Evolutionary conservation across 2,797 vertebrate genomes (phyloP).

Genomic region (Notolabrus celidotus): DNA sequence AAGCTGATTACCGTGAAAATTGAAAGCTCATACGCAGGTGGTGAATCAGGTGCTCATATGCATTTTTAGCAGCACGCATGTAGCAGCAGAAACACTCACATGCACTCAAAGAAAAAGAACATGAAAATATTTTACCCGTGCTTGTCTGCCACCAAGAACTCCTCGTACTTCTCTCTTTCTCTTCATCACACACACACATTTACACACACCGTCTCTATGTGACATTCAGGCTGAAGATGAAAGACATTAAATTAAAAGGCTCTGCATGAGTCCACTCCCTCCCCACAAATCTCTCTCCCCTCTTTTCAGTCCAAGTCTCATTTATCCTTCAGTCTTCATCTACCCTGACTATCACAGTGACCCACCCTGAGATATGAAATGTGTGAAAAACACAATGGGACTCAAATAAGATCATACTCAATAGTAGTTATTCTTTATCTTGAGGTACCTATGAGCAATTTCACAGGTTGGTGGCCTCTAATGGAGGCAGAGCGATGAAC

Average conservation of each 20-base stretch:
- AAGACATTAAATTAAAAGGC: conserved; percentile 61
- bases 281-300: conserved; percentile 32
- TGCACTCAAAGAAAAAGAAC: conserved; percentile 23
- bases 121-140: conserved; percentile 16
- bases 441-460: conserved; percentile 52
- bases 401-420: conserved; percentile 51
- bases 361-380: conserved; percentile 22
- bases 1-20: conserved; percentile 72
- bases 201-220: conserved; percentile 1
- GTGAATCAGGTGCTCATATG: conserved; percentile 36
- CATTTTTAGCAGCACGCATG: conserved; percentile 30
- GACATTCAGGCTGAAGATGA: conserved; percentile 60
- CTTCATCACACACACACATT: conserved; percentile 6
- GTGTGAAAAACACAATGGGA: conserved; percentile 25
- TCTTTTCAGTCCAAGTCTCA: conserved; percentile 15
- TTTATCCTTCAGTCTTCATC: conserved; percentile 29
- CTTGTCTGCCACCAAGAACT: conserved; percentile 31
- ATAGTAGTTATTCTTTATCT: conserved; percentile 46
- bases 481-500: conserved; percentile 40
- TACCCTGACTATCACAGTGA: conserved; percentile 26
- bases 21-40: conserved; percentile 57
- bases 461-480: conserved; percentile 60
- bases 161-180: background rate
- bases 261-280: conserved; percentile 37
- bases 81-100: conserved; percentile 10